Conservation (phyloP, 1,140 invertebrate species). For the Lanistes nyassanus region DNA sequence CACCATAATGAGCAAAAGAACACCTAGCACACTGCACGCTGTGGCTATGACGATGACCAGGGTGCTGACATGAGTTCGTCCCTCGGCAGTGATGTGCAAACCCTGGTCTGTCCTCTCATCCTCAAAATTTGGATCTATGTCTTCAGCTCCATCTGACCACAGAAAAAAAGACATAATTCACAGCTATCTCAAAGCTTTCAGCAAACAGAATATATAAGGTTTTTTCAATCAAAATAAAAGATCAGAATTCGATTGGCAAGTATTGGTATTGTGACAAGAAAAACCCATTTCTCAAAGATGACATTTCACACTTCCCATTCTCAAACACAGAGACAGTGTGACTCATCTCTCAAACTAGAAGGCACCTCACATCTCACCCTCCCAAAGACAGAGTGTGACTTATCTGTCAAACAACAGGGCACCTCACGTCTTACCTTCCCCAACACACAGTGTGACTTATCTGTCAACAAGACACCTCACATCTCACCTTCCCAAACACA, state of each 20-base stretch:
- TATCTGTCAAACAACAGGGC: no score
- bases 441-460: no score
- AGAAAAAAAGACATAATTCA: no score
- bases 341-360: background rate
- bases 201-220: no score
- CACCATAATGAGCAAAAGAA: constrained; percentile 60
- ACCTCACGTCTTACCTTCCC: no score
- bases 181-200: no score
- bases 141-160: background rate
- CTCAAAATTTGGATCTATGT: background rate
- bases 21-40: constrained; percentile 62
- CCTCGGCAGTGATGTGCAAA: background rate
- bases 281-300: background rate
- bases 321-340: background rate
- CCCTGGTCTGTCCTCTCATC: background rate
- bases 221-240: no score
- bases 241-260: no score
- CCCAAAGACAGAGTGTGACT: no score
- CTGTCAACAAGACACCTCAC: no score
- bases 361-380: no score
- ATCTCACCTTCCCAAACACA: background rate
- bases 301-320: background rate
- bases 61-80: constrained; percentile 32
- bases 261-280: no score
- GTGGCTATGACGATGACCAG: constrained; percentile 62